Evolutionary conservation across 2,888 invertebrate genomes (phyloP).

Genomic region (Oscheius myriophilus): DNA sequence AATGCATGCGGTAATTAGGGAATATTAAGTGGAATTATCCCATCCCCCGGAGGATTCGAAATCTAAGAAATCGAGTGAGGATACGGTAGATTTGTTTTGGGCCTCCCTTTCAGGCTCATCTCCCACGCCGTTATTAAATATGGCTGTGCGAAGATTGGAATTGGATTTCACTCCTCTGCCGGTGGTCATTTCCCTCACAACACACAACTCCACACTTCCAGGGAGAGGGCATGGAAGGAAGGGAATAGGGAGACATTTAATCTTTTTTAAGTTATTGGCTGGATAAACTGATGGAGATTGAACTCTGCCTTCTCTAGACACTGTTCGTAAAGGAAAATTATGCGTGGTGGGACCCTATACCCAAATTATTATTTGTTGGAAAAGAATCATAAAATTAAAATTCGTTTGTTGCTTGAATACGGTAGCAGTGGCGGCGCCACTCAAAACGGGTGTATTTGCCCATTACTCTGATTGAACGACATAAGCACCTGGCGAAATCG

Average conservation of each 20-base stretch:
- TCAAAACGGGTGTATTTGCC: constrained; percentile 39
- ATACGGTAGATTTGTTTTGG: constrained; percentile 7
- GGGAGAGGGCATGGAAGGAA: neutral
- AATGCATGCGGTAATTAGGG: constrained; percentile 25
- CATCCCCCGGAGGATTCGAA: neutral
- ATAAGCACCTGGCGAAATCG: constrained; percentile 37
- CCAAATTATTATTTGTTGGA: no score
- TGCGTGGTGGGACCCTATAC: no score
- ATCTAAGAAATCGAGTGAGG: neutral
- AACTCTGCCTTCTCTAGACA: no score
- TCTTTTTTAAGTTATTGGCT: no score
- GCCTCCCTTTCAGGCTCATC: constrained; percentile 1
- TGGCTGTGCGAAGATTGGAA: constrained; percentile 37
- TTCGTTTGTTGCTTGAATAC: no score
- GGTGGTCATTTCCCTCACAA: neutral
- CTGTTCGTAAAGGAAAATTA: no score
- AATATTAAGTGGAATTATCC: constrained; percentile 27
- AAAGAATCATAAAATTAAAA: no score
- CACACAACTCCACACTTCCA: neutral
- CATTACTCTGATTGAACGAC: constrained; percentile 55
- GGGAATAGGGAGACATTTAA: neutral
- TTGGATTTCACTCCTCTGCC: constrained; percentile 27
- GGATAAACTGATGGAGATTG: no score
- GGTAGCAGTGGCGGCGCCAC: constrained; percentile 7
- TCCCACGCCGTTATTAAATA: constrained; percentile 34